These are phyloP conservation scores for Camptogramma bilineatum DNA, from an alignment of 2,888 invertebrate genomes.

Conservation along the genomic window DNA sequence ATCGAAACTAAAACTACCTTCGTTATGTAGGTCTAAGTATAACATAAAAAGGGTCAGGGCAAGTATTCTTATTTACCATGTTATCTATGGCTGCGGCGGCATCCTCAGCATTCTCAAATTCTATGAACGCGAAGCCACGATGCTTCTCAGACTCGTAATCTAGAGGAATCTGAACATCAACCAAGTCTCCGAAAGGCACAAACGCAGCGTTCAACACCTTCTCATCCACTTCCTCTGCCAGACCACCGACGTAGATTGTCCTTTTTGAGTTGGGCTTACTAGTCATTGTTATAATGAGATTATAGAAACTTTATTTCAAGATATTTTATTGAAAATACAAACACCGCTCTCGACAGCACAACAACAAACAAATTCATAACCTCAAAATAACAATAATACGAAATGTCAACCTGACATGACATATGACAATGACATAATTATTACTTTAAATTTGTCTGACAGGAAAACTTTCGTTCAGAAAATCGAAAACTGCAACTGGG, in stretches of 20 bases:
- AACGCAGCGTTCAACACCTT: slow-evolving; percentile 98
- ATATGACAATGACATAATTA: neutral
- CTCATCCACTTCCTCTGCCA: slow-evolving; percentile 98
- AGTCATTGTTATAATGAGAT: slow-evolving; percentile 61
- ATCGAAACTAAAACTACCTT: too few species aligned
- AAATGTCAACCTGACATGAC: neutral
- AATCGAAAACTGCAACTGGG: neutral
- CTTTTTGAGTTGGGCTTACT: slow-evolving; percentile 89
- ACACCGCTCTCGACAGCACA: neutral
- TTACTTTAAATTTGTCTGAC: neutral
- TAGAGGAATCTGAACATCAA: slow-evolving; percentile 98
- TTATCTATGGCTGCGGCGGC: slow-evolving; percentile 99
- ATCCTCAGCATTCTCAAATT: slow-evolving; percentile 98
- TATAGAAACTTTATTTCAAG: neutral
- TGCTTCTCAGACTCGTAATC: slow-evolving; percentile 99
- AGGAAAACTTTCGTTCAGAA: neutral
- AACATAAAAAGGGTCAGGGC: too few species aligned
- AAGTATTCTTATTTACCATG: too few species aligned
- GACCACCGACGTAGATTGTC: slow-evolving; percentile 94
- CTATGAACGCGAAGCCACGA: slow-evolving; percentile 99
- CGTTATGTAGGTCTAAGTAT: too few species aligned
- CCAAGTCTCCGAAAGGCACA: slow-evolving; percentile 98
- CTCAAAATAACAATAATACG: neutral
- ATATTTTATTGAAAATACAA: slow-evolving; percentile 1
- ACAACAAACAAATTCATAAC: slow-evolving; percentile 20